Conservation (phyloP, 2,797 vertebrate species). For the Steatocranus sp. region DNA sequence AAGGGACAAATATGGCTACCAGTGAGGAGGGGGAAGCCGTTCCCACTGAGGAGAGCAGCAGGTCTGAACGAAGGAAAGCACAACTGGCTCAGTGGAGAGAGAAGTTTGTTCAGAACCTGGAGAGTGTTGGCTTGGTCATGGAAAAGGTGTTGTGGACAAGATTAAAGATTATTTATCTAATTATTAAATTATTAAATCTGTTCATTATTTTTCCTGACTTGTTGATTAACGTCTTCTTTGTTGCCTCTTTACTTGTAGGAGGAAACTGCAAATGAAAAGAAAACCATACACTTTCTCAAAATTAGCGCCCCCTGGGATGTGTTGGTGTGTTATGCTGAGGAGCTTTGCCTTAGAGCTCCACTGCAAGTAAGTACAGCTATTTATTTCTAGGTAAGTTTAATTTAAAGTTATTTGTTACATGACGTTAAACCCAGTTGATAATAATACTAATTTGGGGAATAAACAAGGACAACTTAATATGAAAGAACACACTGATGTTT, state of each 20-base stretch:
- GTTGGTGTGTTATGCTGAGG: constrained; percentile 74
- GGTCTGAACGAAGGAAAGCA: constrained; percentile 57
- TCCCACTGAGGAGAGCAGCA: constrained; percentile 39
- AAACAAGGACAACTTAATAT: neutral
- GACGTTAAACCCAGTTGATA: neutral
- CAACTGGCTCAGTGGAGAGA: constrained; percentile 68
- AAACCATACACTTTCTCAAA: constrained; percentile 77
- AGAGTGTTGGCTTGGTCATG: constrained; percentile 66
- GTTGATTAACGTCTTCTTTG: neutral
- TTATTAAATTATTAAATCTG: neutral
- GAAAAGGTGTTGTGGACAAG: constrained; percentile 70
- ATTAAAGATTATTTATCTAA: neutral
- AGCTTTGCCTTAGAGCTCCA: constrained; percentile 76
- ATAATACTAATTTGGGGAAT: neutral
- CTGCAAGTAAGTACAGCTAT: constrained; percentile 63
- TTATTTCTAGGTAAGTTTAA: neutral
- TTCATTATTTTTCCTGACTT: neutral
- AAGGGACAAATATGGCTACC: neutral
- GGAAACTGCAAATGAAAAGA: constrained; percentile 71
- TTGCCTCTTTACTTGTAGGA: constrained; percentile 54
- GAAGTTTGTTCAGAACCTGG: constrained; percentile 75
- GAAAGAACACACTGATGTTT: neutral
- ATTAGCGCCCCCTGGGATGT: constrained; percentile 78
- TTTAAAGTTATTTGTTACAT: neutral
- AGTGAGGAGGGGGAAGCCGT: constrained; percentile 5